Base-by-base conservation (phyloP, 2,113 vertebrate genomes). In the Apteryx owenii region DNA sequence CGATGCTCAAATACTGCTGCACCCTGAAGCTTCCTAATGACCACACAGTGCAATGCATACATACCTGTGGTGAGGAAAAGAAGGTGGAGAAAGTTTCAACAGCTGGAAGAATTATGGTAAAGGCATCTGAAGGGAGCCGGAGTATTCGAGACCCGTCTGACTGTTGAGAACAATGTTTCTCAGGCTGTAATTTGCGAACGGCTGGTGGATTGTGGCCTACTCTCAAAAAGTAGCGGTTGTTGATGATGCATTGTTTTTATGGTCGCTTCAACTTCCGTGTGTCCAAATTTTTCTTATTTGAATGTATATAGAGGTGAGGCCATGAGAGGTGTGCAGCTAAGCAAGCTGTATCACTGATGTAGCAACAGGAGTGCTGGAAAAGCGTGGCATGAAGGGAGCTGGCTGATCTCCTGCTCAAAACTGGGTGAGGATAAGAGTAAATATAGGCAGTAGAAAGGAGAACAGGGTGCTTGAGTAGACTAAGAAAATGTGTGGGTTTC, bases 21-120 rank as follows among this genome's bases (percentile, higher is more conserved):
- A 58, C 31, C 56, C 56, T 10, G 16, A 58, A 29, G 56, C 56
- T 31, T 58, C 56, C 56, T 31, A 31, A 31, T 31, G 9, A 14
- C 56, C 8, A 29, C 28, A 4, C 56, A 31, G 28, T 10, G 56
- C 56, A 58, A 5, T 46, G 12, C 0, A 0, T 68, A 7, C 20
- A 1, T 71, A 5, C 16, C 13, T 3, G 7, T 31, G 38, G 62
- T 64, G 48, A 54, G 61, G 23, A 23, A 7, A 46, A 21, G 7
- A 46, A 69, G 12, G 31, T 64, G 36, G 21, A 60, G 42, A 38
- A 58, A 50, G 10, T 82, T 70, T 31, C 12, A 81, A 16, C 38
- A 64, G 29, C 81, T 71, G 68, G 26, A 68, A 44, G 38, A 76
- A 22, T 69, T 78, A 22, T 2, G 16, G 29, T 73, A 14, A 75